Evolutionary conservation across 2,113 vertebrate species (phyloP).

Genomic region (Hipposideros armiger): DNA sequence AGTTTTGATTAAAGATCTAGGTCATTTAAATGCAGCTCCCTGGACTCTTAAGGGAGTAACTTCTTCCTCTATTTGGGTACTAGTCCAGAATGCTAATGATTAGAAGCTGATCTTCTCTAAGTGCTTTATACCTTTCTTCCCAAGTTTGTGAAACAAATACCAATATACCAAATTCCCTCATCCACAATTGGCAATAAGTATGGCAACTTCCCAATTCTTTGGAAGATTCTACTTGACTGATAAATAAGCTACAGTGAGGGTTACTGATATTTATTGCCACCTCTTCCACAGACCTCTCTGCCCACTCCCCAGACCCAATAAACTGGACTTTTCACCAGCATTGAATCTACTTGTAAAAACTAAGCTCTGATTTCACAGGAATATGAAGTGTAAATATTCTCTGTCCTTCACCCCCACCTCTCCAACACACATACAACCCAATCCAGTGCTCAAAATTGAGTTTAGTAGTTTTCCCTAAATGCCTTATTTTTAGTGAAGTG

Average conservation of each 20-base stretch:
- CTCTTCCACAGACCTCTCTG: constrained; percentile 17
- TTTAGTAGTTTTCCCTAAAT: constrained; percentile 35
- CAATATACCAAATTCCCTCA: not conserved
- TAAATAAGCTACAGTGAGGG: constrained; percentile 23
- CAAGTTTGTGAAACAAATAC: constrained; percentile 31
- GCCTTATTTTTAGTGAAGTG: constrained; percentile 44
- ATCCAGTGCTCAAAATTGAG: not conserved
- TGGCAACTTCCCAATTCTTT: constrained; percentile 35
- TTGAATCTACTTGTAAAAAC: constrained; percentile 43
- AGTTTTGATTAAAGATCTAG: constrained; percentile 55
- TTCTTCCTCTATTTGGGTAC: constrained; percentile 38
- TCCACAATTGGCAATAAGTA: not conserved
- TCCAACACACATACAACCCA: not conserved
- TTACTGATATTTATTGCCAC: not conserved
- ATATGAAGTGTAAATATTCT: not conserved
- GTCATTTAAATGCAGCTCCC: constrained; percentile 46
- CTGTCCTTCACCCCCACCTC: not conserved
- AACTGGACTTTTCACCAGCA: constrained; percentile 22
- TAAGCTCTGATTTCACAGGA: constrained; percentile 39
- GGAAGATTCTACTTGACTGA: constrained; percentile 24
- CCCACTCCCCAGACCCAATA: not conserved
- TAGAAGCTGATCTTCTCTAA: constrained; percentile 59
- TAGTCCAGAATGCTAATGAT: constrained; percentile 17
- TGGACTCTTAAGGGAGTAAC: not conserved
- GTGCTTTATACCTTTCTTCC: constrained; percentile 48